These are phyloP conservation scores for Sardinella longiceps DNA, from an alignment of 2,797 vertebrate species.

Conservation along the genomic window DNA sequence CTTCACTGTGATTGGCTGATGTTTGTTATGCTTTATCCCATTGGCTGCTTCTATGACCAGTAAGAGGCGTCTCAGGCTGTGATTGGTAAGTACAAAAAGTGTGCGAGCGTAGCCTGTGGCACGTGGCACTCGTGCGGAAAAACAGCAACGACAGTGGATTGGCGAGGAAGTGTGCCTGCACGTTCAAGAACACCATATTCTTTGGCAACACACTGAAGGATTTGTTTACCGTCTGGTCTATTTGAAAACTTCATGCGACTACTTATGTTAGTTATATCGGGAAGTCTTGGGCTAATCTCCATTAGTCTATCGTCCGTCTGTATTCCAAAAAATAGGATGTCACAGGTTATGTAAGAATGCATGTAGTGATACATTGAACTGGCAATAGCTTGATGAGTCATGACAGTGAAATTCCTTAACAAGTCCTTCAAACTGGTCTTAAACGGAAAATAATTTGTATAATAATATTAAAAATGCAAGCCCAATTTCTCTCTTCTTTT, in stretches of 20 bases:
- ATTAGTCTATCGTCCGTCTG: neutral
- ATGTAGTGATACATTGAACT: neutral
- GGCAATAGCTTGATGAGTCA: no score
- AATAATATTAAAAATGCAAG: no score
- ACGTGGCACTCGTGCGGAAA: constrained; percentile 70
- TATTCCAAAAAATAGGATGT: neutral
- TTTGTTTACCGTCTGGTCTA: neutral
- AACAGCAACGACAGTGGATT: constrained; percentile 38
- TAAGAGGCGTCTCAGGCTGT: constrained; percentile 17
- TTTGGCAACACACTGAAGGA: neutral
- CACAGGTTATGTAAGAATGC: neutral
- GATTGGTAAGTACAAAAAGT: constrained; percentile 55
- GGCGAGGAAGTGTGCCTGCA: neutral
- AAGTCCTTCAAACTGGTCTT: no score
- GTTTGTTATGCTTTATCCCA: rapidly evolving
- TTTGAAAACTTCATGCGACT: no score
- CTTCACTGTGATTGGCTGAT: constrained; percentile 57
- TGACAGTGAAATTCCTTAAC: no score
- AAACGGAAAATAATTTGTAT: no score
- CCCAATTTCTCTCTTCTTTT: no score
- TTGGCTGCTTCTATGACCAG: constrained; percentile 60
- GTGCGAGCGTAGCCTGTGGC: constrained; percentile 34
- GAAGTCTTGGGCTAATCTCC: neutral
- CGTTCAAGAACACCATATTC: neutral
- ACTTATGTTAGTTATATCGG: neutral